Percentiles rank a stretch among this genome's conserved stretches.
phyloP scores from a whole-genome alignment of 2,113 vertebrate genomes.

The Hypanus sabinus region DNA sequence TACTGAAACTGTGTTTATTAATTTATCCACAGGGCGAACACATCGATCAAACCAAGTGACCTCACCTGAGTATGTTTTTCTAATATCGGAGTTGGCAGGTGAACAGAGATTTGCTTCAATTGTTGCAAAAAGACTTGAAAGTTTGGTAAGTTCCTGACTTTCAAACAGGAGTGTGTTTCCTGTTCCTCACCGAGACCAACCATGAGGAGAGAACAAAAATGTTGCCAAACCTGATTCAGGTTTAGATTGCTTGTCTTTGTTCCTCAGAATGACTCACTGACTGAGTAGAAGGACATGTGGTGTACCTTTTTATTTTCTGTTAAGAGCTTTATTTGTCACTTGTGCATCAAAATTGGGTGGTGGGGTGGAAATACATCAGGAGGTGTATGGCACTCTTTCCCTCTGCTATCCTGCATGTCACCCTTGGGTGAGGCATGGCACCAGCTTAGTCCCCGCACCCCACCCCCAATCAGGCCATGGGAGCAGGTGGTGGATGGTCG shows the following conservation, averaged over 20 bases:
- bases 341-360: no score
- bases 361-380: no score
- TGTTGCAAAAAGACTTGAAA: conserved; percentile 96
- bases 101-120: conserved; percentile 97
- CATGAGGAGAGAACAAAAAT: background rate
- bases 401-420: no score
- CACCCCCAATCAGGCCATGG: no score
- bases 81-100: conserved; percentile 93
- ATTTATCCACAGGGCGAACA: conserved; percentile 73
- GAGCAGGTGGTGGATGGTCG: no score
- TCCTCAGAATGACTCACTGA: background rate
- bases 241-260: background rate
- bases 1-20: conserved; percentile 20
- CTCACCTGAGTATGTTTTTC: conserved; percentile 92
- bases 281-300: background rate
- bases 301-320: background rate
- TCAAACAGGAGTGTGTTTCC: background rate
- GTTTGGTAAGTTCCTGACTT: conserved; percentile 67
- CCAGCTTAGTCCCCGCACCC: no score
- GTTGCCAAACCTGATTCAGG: background rate
- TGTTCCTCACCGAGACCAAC: background rate
- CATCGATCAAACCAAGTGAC: conserved; percentile 97
- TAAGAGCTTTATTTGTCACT: no score
- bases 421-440: no score
- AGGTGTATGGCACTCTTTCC: no score